These are phyloP conservation scores for Carassius gibelio DNA, from an alignment of 2,113 vertebrate genomes.

Conservation along the genomic window DNA sequence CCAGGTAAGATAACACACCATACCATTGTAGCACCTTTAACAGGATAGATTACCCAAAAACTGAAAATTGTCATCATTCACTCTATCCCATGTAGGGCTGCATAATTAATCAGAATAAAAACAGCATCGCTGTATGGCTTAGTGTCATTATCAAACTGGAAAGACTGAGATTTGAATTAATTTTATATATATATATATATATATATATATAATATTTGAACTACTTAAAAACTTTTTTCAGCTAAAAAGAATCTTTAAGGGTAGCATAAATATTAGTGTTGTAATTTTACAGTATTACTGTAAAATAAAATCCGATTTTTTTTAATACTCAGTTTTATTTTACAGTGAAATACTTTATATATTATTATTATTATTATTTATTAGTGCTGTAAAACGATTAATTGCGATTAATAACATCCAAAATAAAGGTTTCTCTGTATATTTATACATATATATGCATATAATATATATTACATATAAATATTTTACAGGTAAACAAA, in stretches of 20 bases:
- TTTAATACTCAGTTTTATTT: too few relatives aligned
- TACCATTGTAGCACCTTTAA: background rate
- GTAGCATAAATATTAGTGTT: background rate
- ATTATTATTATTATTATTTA: background rate
- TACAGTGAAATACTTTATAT: too few relatives aligned
- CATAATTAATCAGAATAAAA: background rate
- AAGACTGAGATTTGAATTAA: background rate
- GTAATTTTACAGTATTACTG: background rate
- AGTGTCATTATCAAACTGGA: background rate
- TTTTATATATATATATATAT: too few relatives aligned
- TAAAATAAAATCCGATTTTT: too few relatives aligned
- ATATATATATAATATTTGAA: background rate
- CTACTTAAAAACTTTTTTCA: background rate
- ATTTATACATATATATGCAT: too few relatives aligned
- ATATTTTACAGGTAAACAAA: too few relatives aligned
- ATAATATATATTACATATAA: too few relatives aligned
- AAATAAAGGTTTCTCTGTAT: too few relatives aligned
- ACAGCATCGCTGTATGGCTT: background rate
- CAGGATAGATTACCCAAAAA: background rate
- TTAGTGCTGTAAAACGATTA: too few relatives aligned
- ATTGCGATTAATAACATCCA: too few relatives aligned
- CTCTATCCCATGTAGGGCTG: background rate
- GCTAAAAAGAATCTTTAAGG: background rate
- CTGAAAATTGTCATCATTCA: background rate
- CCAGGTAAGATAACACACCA: slow-evolving; percentile 74